phyloP scores from a whole-genome alignment of 2,888 invertebrate species.

The Sussaba pulchella region DNA sequence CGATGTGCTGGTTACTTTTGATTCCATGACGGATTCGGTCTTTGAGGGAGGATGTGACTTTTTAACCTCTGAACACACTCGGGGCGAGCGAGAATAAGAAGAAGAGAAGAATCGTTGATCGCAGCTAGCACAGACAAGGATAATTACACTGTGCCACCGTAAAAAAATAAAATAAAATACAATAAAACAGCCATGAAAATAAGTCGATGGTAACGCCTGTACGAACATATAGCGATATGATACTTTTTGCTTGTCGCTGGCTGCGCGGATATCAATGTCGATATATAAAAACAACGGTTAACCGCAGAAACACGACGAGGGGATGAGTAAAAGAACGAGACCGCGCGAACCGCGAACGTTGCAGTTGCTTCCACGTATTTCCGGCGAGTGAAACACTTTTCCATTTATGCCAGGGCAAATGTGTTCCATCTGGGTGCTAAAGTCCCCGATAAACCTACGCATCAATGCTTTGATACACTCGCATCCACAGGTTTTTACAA shows the following conservation, averaged over 20 bases:
- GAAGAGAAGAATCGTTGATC: no score
- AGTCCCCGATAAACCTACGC: not conserved
- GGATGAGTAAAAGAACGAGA: conserved; percentile 3
- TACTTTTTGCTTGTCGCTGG: not conserved
- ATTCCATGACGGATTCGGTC: no score
- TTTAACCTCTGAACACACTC: no score
- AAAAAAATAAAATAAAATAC: not conserved
- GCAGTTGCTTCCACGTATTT: conserved; percentile 9
- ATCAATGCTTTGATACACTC: conserved; percentile 17
- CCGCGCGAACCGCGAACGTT: conserved; percentile 15
- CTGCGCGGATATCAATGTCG: conserved; percentile 34
- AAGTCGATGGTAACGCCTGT: conserved; percentile 1
- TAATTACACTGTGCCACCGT: no score
- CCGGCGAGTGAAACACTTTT: conserved; percentile 43
- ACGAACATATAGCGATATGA: conserved; percentile 14
- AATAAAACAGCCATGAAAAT: not conserved
- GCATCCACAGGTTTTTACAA: conserved; percentile 21
- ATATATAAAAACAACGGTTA: conserved; percentile 37
- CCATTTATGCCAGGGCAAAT: conserved; percentile 45
- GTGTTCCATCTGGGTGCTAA: conserved; percentile 17
- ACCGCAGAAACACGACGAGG: conserved; percentile 6
- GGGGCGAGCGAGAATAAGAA: no score
- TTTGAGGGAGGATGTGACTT: no score
- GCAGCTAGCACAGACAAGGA: no score
- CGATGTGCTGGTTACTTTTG: no score